Evolutionary conservation across 1,140 invertebrate genomes (phyloP), one percentile per base, ranked within the genome.

Genomic region (Tetraneura akinire): DNA sequence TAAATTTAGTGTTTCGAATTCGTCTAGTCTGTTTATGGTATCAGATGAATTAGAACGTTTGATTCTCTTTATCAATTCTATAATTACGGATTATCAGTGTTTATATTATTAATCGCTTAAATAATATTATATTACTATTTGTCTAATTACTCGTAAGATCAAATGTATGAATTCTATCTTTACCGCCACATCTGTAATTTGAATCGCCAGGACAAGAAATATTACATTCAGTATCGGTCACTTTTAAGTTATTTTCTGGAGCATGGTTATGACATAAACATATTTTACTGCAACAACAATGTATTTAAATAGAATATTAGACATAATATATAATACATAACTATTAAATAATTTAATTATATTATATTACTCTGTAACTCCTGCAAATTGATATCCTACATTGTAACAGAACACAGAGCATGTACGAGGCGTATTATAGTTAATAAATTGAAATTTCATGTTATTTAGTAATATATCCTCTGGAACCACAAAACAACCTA

Each of bases 181-280:
- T 95, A 23, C 95, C 94, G 0, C 95, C 95, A 88, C 95, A 97
- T 21, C 88, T 89, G 83, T 90, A 86, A 81, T 89, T 89, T 16
- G 87, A 82, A 86, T 93, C 89, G 66, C 89, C 91, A 47, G 92
- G 89, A 84, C 93, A 95, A 85, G 93, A 93, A 90, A 93, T 94
- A 83, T 93, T 92, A 86, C 93, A 95, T 29, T 80, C 53, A 26
- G 55, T 23, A 42, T 80, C 42, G 16, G 42, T n/a, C n/a, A 64
- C 49, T 81, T 90, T 91, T 9, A 90, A 90, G 84, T 93, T 91
- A 42, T 81, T 42, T 1, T 21, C 55, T 11, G 82, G 81, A 55
- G 68, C 76, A 11, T 81, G 78, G 83, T 92, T 91, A 49, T 94
- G 95, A 89, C 96, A 98, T 87, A 95, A 97, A 87, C 96, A 98